A percentile compares a stretch with the other conserved stretches of the same genome.
Evolutionary conservation across 1,140 invertebrate species (phyloP).

Genomic region (Phymastichus coffea): DNA sequence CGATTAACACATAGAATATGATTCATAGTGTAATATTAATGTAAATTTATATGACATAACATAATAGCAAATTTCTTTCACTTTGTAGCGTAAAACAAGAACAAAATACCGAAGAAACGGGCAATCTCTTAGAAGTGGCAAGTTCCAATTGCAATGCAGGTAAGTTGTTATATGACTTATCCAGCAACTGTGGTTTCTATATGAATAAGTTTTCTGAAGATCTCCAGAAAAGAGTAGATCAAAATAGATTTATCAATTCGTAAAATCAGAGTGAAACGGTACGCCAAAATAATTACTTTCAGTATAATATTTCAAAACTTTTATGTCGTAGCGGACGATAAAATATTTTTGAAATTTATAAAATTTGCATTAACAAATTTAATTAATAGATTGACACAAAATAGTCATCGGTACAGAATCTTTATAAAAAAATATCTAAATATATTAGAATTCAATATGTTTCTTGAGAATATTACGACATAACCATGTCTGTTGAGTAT

Average conservation of each 20-base stretch:
- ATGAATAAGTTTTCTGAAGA: background rate
- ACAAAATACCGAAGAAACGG: slow-evolving; percentile 56
- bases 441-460: too few relatives aligned
- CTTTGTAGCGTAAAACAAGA: slow-evolving; percentile 60
- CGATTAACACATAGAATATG: background rate
- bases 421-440: too few relatives aligned
- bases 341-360: too few relatives aligned
- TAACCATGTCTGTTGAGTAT: too few relatives aligned
- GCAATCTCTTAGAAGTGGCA: slow-evolving; percentile 59
- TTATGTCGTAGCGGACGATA: background rate
- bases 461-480: too few relatives aligned
- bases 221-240: background rate
- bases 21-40: background rate
- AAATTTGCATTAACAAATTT: too few relatives aligned
- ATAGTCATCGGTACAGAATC: too few relatives aligned
- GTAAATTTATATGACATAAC: background rate
- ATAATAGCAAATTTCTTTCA: slow-evolving; percentile 47
- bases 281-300: too few relatives aligned
- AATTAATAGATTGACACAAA: too few relatives aligned
- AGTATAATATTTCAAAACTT: too few relatives aligned
- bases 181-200: slow-evolving; percentile 20
- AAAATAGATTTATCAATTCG: background rate
- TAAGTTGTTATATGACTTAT: slow-evolving; percentile 44
- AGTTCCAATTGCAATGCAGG: slow-evolving; percentile 58
- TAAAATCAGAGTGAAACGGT: too few relatives aligned